Base-by-base conservation (phyloP, 2,888 invertebrate genomes). In the Andrena haemorrhoa region DNA sequence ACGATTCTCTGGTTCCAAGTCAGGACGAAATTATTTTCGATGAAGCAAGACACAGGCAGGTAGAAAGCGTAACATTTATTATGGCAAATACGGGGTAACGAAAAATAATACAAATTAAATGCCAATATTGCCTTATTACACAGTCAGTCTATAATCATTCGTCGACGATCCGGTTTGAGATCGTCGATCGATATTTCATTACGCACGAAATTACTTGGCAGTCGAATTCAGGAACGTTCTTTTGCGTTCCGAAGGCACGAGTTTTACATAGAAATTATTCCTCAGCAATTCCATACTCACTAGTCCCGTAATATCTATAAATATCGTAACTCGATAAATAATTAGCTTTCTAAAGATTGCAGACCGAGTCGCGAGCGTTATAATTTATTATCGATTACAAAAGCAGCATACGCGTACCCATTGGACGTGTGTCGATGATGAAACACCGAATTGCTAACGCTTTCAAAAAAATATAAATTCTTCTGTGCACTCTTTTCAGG, bases 141-240 rank as follows among this genome's bases (percentile, higher is more conserved):
- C 63, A 20, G 56, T 86, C 85, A 86, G 87, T 85, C 80, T 86
- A 84, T 86, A 73, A 76, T 80, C 80, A 72, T 68, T 80, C 74
- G 29, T 51, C 47, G 56, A 71, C 56, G 53, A 64, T 31, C 26
- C 16, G 20, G 5, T 56, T 53, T 31, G 2, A 7, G 6, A 23
- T 29, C 26, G n/a, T 26, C 49, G 1, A 29, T 49, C 20, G 16
- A 70, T 70, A 82, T 61, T 81, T 56, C 16, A 41, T 61, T 8
- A 35, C 33, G 23, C 12, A 53, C 7, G 29, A 35, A 23, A 58
- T 56, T 7, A 23, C 53, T 53, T 51, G 31, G 31, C 23, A 35
- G 29, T 47, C 6, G 8, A 47, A 63, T 47, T 31, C 2, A 16
- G 69, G 26, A 6, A 29, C 56, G 65, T 8, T 61, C 16, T 35